Base-by-base conservation (phyloP, 2,113 vertebrate species). In the Phaethon lepturus region DNA sequence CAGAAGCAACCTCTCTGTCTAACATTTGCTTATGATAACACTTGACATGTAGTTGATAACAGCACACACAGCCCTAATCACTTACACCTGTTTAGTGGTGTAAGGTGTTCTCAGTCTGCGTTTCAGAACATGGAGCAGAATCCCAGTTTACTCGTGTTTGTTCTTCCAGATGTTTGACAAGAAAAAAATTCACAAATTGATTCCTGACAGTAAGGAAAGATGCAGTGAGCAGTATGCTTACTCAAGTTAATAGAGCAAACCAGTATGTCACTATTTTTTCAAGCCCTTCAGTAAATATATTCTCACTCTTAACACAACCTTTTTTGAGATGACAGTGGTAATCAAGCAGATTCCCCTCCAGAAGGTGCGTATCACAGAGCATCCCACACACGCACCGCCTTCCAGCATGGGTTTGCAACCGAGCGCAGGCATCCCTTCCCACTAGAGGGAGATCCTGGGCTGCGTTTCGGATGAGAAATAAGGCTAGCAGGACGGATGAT, bases 401-500 rank as follows among this genome's bases (percentile, higher is more conserved):
- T 50, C 44, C 62, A 75, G 56, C 50, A 8, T 0, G 0, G 42
- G 4, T 31, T 13, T 69, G 74, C 74, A 77, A 3, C 29, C 4
- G 3, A 68, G 44, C 26, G 14, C 52, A 33, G 45, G 62, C 74
- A 86, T 72, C 38, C 38, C 75, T 83, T 80, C 60, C 92, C 96
- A 90, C 92, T 95, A 96, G 96, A 40, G 50, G 96, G 94, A 56
- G 88, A 93, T 95, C 75, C 62, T 91, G 58, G 81, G 69, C 95
- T 94, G 90, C 6, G 23, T 89, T 75, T 75, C 59, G n/a, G 76
- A 28, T 13, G 42, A 89, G 58, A 58, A 78, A 62, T 2, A 13
- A 19, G 19, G 44, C 52, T 17, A 29, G 50, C 33, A 63, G 60
- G 62, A 50, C 63, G 58, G 78, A n/a, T 68, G 63, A 71, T 42